Evolutionary conservation across 2,113 vertebrate species (phyloP).

Genomic region (Grallaria varia): DNA sequence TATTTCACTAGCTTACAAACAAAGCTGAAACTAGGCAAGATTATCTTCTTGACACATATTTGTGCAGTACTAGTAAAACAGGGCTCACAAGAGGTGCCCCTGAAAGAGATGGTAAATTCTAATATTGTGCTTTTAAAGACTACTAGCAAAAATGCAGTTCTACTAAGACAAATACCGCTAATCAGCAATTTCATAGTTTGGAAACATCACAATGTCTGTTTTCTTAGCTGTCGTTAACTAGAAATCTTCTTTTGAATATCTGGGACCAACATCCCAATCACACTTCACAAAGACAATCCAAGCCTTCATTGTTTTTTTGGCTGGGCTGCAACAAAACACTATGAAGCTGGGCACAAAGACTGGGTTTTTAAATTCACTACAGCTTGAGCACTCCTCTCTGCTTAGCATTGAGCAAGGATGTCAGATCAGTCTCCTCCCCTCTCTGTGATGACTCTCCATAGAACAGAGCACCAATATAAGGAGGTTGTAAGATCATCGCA

Average conservation of each 20-base stretch:
- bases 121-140: not conserved
- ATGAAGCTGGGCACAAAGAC: not conserved
- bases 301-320: not conserved
- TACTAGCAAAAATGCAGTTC: not conserved
- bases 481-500: not conserved
- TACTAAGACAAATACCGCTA: not conserved
- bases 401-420: not conserved
- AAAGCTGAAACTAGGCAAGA: not conserved
- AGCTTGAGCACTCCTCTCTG: not conserved
- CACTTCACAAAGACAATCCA: not conserved
- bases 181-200: not conserved
- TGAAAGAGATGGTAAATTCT: not conserved
- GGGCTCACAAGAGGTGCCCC: not conserved
- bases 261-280: not conserved
- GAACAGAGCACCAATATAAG: not conserved
- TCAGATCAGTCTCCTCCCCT: not conserved
- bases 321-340: not conserved
- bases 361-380: not conserved
- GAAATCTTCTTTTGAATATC: not conserved
- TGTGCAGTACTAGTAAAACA: not conserved
- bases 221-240: not conserved
- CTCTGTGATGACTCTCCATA: not conserved
- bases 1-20: not conserved
- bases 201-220: not conserved
- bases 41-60: not conserved